These are phyloP conservation scores for Hassar affinis DNA, from an alignment of 2,113 vertebrate genomes.

Conservation along the genomic window DNA sequence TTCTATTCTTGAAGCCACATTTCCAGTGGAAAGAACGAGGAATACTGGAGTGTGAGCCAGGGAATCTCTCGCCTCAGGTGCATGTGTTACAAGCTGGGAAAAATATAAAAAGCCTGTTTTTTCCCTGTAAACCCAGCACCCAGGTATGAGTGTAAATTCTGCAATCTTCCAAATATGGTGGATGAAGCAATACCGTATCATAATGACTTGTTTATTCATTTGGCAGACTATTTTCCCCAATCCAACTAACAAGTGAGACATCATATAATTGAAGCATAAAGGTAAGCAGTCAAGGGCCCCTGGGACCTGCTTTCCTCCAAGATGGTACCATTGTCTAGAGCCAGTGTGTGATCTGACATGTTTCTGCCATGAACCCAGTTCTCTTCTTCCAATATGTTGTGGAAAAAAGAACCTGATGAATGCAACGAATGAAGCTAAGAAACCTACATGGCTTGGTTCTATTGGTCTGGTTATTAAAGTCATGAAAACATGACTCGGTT, in stretches of 20 bases:
- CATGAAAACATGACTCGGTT: background rate
- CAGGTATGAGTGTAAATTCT: background rate
- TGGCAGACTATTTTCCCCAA: background rate
- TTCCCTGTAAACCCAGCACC: background rate
- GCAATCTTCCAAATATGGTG: background rate
- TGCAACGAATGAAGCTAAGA: background rate
- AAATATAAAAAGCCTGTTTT: background rate
- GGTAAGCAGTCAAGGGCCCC: background rate
- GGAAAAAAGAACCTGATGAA: background rate
- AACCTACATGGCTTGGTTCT: background rate
- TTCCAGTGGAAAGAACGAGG: constrained; percentile 37
- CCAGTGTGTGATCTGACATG: background rate
- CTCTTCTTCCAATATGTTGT: background rate
- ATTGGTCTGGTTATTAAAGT: background rate
- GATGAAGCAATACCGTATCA: background rate
- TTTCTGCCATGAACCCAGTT: background rate
- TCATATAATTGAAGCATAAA: background rate
- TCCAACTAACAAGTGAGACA: background rate
- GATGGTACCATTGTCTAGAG: background rate
- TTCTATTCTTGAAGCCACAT: constrained; percentile 32
- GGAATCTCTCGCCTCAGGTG: constrained; percentile 42
- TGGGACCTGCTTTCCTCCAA: background rate
- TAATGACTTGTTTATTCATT: background rate
- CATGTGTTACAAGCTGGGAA: constrained; percentile 31
- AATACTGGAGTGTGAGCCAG: constrained; percentile 20